Conservation (phyloP, 2,113 vertebrate genomes). For the Ammospiza caudacuta region DNA sequence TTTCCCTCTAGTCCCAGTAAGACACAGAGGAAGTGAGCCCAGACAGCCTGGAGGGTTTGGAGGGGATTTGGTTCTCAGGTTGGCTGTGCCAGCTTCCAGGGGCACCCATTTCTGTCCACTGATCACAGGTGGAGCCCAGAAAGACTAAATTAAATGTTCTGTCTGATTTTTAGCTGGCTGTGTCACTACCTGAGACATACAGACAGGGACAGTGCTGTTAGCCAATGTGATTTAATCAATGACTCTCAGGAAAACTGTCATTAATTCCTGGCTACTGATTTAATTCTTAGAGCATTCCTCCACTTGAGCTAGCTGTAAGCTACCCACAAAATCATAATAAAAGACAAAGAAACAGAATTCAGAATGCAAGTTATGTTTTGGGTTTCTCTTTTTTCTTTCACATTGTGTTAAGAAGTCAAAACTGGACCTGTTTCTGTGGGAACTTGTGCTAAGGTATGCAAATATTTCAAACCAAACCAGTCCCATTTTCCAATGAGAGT, state of each 20-base stretch:
- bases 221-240: neutral
- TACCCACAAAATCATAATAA: neutral
- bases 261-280: neutral
- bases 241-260: neutral
- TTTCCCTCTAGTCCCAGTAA: neutral
- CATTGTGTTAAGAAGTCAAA: conserved; percentile 9
- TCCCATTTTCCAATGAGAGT: conserved; percentile 51
- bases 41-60: neutral
- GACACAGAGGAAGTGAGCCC: neutral
- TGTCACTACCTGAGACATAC: neutral
- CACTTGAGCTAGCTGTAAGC: neutral
- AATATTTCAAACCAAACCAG: conserved; percentile 57
- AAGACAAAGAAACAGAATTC: neutral
- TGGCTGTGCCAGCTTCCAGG: neutral
- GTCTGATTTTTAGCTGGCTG: neutral
- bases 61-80: neutral
- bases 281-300: neutral
- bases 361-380: neutral
- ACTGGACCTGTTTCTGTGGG: conserved; percentile 55
- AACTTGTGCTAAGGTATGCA: conserved; percentile 68
- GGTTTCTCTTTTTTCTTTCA: neutral
- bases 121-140: neutral
- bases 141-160: neutral
- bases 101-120: neutral
- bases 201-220: neutral